Percentiles rank a stretch among this genome's conserved stretches.
Evolutionary conservation across 2,888 invertebrate species (phyloP).

Genomic region (Argyresthia albistria): DNA sequence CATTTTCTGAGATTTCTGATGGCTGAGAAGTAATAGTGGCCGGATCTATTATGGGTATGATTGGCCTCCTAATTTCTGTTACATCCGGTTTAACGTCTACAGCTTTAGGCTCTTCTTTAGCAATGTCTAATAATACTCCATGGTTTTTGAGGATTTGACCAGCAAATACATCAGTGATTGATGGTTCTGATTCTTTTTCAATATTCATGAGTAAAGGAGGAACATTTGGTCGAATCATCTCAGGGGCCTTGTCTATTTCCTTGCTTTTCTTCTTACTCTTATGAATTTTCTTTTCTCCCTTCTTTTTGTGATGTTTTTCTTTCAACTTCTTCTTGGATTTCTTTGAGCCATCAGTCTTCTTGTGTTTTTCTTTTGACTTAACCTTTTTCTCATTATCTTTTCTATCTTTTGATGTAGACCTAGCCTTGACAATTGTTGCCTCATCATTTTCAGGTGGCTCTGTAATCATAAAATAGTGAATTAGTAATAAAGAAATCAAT

Average conservation of each 20-base stretch:
- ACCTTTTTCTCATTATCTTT: slow-evolving; percentile 35
- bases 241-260: slow-evolving; percentile 32
- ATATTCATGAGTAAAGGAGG: slow-evolving; percentile 62
- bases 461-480: slow-evolving; percentile 17
- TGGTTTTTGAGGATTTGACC: slow-evolving; percentile 73
- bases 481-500: too few relatives aligned
- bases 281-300: slow-evolving; percentile 53
- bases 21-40: slow-evolving; percentile 39
- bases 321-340: slow-evolving; percentile 57
- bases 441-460: slow-evolving; percentile 30
- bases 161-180: slow-evolving; percentile 76
- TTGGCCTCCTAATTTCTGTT: slow-evolving; percentile 39
- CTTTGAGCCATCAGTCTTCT: slow-evolving; percentile 38
- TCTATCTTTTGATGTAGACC: slow-evolving; percentile 54
- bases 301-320: slow-evolving; percentile 40
- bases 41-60: slow-evolving; percentile 58
- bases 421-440: slow-evolving; percentile 30
- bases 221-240: slow-evolving; percentile 55
- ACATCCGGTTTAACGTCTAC: slow-evolving; percentile 29
- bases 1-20: slow-evolving; percentile 2
- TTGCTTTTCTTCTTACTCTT: slow-evolving; percentile 50
- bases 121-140: slow-evolving; percentile 41
- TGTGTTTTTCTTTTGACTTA: slow-evolving; percentile 43
- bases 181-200: slow-evolving; percentile 62
- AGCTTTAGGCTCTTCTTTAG: slow-evolving; percentile 31